Evolutionary conservation across 2,888 invertebrate genomes (phyloP), one percentile per base, ranked within the genome.

Genomic region (Melanostoma mellinum): DNA sequence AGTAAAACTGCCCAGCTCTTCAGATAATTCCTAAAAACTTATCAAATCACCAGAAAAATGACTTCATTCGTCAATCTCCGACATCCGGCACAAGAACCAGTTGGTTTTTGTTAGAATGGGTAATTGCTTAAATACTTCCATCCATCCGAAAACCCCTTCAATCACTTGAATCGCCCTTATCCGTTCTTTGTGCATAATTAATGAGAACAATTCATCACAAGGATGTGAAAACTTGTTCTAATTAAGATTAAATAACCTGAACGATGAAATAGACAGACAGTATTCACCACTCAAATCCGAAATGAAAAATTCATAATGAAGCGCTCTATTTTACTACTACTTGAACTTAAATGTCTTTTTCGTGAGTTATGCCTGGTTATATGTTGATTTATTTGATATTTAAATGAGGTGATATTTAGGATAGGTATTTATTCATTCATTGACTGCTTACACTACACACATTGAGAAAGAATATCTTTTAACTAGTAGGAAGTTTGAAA

Each of bases 161-260:
- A 35, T 61, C 36, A 36, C 36, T 1, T 20, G 20, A 48, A 56
- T 53, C 42, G 55, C 33, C 52, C 53, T 20, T 40, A 61, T n/a
- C 33, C 53, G 38, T 52, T 71, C 36, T 60, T 52, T 50, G 32
- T 6, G 72, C 72, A 78, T 78, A 78, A 78, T 78, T 78, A 78
- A 78, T 78, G 77, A 78, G 60, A 65, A 72, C 72, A 52, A 78
- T 72, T 78, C 52, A 30, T 60, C 35, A 52, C 63, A 58, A 60
- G 56, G 50, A 65, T 65, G 65, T 36, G 42, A 65, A 36, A 33
- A 50, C 50, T 63, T 69, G 50, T 44, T 65, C 38, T 38, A 36
- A 44, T 55, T 48, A 6, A 38, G 53, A 65, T 65, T 53, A 36
- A 65, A 65, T 53, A 72, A 53, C 52, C 44, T 50, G 6, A 9